Evolutionary conservation across 2,797 vertebrate genomes (phyloP).

Genomic region (Hydrolagus colliei): DNA sequence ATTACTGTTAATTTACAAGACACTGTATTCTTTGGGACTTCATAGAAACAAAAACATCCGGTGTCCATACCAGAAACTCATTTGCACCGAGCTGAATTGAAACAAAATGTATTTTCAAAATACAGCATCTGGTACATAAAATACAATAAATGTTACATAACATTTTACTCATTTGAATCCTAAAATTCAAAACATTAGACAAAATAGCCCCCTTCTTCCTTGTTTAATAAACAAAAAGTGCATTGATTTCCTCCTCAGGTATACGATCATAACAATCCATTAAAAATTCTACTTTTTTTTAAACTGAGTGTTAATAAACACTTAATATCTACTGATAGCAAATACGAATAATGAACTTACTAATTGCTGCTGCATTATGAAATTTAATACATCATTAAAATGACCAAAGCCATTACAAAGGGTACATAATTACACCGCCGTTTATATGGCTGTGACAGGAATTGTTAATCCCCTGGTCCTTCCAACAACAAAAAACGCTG

Average conservation of each 20-base stretch:
- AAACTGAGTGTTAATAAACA: not conserved
- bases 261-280: not conserved
- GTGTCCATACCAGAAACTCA: not conserved
- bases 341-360: not conserved
- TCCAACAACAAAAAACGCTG: constrained; percentile 4
- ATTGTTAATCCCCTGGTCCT: constrained; percentile 4
- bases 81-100: not conserved
- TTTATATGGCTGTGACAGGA: constrained; percentile 21
- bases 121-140: not conserved
- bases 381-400: constrained; percentile 21
- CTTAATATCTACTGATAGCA: not conserved
- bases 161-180: not conserved
- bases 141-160: not conserved
- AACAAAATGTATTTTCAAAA: constrained; percentile 13
- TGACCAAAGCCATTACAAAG: constrained; percentile 4
- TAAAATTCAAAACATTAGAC: not conserved
- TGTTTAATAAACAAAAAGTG: not conserved
- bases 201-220: too few species aligned
- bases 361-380: not conserved
- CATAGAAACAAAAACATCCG: not conserved
- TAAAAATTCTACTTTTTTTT: not conserved
- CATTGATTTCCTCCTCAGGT: not conserved
- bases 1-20: not conserved
- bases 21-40: not conserved
- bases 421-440: constrained; percentile 11